These are phyloP conservation scores for Pseudococcus longispinus DNA, from an alignment of 2,888 invertebrate genomes.

Conservation along the genomic window DNA sequence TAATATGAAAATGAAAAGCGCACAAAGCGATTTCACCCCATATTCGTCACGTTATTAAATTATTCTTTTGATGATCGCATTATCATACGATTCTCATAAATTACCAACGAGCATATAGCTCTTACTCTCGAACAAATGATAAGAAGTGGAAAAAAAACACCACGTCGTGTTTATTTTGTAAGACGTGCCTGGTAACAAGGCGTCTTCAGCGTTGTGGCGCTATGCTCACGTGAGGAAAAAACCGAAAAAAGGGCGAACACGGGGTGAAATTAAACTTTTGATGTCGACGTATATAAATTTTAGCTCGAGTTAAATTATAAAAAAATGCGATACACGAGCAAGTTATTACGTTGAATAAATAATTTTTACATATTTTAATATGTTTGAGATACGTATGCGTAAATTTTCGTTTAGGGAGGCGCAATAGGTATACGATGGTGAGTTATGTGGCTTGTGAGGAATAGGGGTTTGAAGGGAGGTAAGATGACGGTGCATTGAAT, in stretches of 20 bases:
- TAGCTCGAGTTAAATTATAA: neutral
- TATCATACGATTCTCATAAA: slow-evolving; percentile 55
- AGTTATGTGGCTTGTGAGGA: neutral
- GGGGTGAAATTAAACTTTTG: slow-evolving; percentile 49
- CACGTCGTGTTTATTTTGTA: slow-evolving; percentile 51
- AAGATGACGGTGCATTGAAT: neutral
- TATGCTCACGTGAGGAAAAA: neutral
- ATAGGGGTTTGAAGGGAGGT: too few relatives aligned
- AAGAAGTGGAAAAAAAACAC: slow-evolving; percentile 10
- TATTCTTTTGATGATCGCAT: slow-evolving; percentile 56
- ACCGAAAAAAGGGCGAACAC: neutral
- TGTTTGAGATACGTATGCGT: neutral
- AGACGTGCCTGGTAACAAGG: slow-evolving; percentile 24
- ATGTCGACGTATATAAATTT: slow-evolving; percentile 31
- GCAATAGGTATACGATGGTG: neutral
- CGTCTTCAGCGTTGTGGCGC: neutral
- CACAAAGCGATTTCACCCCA: slow-evolving; percentile 56
- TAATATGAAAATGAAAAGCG: slow-evolving; percentile 54
- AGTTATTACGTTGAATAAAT: slow-evolving; percentile 12
- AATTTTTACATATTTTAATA: slow-evolving; percentile 38
- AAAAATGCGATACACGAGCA: neutral
- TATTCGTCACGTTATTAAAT: slow-evolving; percentile 56
- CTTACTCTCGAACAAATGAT: slow-evolving; percentile 47
- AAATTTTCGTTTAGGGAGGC: neutral
- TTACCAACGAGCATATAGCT: slow-evolving; percentile 35